Percentiles rank a stretch among this genome's conserved stretches.
These are phyloP conservation scores for Euura lappo DNA, from an alignment of 1,140 invertebrate species.

Conservation along the genomic window DNA sequence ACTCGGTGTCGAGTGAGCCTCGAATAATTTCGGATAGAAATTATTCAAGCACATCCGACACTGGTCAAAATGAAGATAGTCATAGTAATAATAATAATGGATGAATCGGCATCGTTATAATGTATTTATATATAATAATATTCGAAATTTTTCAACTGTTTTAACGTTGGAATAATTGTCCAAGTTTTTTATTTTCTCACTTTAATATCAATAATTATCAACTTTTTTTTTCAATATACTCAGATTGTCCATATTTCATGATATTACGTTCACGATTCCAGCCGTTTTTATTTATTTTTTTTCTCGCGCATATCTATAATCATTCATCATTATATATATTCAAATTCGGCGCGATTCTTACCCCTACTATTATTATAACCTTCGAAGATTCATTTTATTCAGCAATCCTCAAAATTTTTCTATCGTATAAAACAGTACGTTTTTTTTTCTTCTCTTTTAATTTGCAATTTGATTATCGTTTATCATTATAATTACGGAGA, in stretches of 20 bases:
- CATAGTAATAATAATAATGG: conserved; percentile 42
- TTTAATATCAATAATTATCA: conserved; percentile 28
- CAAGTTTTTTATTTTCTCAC: conserved; percentile 11
- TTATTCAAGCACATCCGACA: conserved; percentile 35
- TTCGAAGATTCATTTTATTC: background rate
- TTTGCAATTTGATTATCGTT: no score
- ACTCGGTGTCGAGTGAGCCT: conserved; percentile 36
- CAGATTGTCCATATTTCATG: conserved; percentile 49
- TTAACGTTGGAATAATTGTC: background rate
- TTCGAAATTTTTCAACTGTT: conserved; percentile 33
- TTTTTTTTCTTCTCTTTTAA: background rate
- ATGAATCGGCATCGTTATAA: conserved; percentile 37
- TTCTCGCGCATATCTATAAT: background rate
- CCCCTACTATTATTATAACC: background rate
- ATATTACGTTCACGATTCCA: conserved; percentile 34
- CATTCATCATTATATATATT: background rate
- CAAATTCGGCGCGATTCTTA: conserved; percentile 23
- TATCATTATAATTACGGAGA: no score
- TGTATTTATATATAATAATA: conserved; percentile 34
- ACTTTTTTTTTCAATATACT: conserved; percentile 34
- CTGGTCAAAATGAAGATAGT: conserved; percentile 42
- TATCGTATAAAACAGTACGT: background rate
- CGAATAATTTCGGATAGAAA: conserved; percentile 28
- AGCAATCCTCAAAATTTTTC: background rate
- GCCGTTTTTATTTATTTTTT: background rate